Evolutionary conservation across 2,113 vertebrate species (phyloP).

Genomic region (Gasterosteus aculeatus): DNA sequence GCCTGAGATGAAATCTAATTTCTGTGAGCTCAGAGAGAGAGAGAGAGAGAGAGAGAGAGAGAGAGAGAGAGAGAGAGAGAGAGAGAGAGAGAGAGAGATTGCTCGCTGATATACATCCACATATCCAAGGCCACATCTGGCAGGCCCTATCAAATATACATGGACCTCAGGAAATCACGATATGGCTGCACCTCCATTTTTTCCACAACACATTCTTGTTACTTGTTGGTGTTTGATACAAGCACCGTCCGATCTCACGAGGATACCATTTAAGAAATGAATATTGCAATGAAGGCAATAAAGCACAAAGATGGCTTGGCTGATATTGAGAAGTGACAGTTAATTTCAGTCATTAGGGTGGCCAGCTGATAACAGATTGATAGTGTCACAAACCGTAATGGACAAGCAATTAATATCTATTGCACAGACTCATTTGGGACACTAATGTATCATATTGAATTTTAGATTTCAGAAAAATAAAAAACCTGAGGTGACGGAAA

Average conservation of each 20-base stretch:
- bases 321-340: slow-evolving; percentile 74
- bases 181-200: slow-evolving; percentile 53
- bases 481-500: slow-evolving; percentile 64
- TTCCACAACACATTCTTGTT: slow-evolving; percentile 39
- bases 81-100: slow-evolving; percentile 51
- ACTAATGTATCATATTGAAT: slow-evolving; percentile 60
- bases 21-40: slow-evolving; percentile 57
- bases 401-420: slow-evolving; percentile 78
- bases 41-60: slow-evolving; percentile 49
- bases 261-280: slow-evolving; percentile 51
- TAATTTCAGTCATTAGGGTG: slow-evolving; percentile 73
- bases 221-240: slow-evolving; percentile 14
- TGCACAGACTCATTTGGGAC: slow-evolving; percentile 54
- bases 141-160: slow-evolving; percentile 74
- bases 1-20: slow-evolving; percentile 77
- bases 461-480: slow-evolving; percentile 48
- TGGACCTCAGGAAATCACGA: slow-evolving; percentile 62
- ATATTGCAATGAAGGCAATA: slow-evolving; percentile 62
- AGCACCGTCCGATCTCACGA: slow-evolving; percentile 31
- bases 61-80: slow-evolving; percentile 61
- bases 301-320: slow-evolving; percentile 64
- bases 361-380: slow-evolving; percentile 76
- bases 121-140: slow-evolving; percentile 74
- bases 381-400: slow-evolving; percentile 71
- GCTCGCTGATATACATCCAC: slow-evolving; percentile 68